phyloP scores from a whole-genome alignment of 2,113 vertebrate genomes.

The Geococcyx californianus region DNA sequence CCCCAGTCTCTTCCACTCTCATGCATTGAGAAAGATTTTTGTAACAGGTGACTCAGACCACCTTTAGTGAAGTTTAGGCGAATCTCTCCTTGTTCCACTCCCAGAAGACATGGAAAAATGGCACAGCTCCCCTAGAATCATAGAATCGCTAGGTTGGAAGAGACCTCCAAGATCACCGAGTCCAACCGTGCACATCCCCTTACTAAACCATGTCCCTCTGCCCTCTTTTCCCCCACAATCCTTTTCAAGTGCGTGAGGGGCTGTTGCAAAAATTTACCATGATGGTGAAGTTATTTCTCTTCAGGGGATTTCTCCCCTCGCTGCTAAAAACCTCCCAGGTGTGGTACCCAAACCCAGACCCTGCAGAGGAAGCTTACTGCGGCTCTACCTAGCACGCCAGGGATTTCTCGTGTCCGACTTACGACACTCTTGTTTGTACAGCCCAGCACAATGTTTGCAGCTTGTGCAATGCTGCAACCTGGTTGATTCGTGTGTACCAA shows the following conservation, averaged over 20 bases:
- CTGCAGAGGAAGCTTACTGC: background rate
- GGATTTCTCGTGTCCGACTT: background rate
- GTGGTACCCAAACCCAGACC: background rate
- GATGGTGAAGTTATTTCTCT: background rate
- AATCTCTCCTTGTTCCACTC: background rate
- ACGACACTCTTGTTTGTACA: background rate
- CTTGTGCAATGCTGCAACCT: background rate
- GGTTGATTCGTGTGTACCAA: background rate
- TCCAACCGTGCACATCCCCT: too few relatives aligned
- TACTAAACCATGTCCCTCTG: too few relatives aligned
- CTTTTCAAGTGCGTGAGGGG: background rate
- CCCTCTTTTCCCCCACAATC: background rate
- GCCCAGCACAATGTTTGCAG: background rate
- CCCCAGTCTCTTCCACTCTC: background rate
- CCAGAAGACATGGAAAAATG: background rate
- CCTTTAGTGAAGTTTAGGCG: background rate
- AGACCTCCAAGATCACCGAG: too few relatives aligned
- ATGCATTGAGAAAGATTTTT: background rate
- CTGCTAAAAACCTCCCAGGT: background rate
- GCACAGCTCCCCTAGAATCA: background rate
- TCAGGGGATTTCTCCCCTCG: background rate
- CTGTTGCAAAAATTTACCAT: background rate
- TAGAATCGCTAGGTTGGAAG: too few relatives aligned
- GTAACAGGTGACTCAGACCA: background rate
- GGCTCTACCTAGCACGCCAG: background rate